Percentiles rank a stretch among this genome's conserved stretches.
Conservation (phyloP, 2,113 vertebrate genomes). For the Lepus americanus region DNA sequence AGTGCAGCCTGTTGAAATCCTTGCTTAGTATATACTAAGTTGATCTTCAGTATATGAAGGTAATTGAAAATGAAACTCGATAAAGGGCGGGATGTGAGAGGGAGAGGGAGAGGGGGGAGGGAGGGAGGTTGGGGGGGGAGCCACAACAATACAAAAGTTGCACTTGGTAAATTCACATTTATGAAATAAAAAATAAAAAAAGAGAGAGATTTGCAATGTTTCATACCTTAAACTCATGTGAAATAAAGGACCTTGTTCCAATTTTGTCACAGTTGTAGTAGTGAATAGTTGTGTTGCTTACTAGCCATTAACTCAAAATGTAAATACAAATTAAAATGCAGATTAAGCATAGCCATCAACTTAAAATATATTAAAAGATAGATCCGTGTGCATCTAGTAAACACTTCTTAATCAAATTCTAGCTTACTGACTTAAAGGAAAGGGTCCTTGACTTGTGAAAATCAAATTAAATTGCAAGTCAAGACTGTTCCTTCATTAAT, state of each 20-base stretch:
- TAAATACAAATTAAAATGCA: conserved; percentile 6
- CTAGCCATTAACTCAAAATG: neutral
- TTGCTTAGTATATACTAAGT: too few relatives aligned
- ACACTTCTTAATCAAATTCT: neutral
- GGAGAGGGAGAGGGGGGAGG: too few relatives aligned
- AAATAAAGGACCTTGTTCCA: neutral
- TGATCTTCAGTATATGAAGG: too few relatives aligned
- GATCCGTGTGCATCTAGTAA: neutral
- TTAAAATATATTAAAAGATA: conserved; percentile 46
- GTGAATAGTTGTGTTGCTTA: neutral
- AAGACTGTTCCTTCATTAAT: neutral
- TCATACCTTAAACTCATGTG: neutral
- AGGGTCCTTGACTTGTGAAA: conserved; percentile 4
- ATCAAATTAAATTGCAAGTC: neutral
- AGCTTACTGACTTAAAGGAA: neutral
- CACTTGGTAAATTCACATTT: too few relatives aligned
- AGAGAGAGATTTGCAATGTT: neutral
- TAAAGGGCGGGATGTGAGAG: too few relatives aligned
- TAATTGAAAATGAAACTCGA: too few relatives aligned
- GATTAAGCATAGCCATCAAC: neutral
- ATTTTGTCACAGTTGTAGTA: neutral
- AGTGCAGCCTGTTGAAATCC: too few relatives aligned
- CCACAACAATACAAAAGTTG: too few relatives aligned
- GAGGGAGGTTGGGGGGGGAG: too few relatives aligned
- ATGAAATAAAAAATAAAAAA: neutral